Evolutionary conservation across 2,888 invertebrate species (phyloP).

Genomic region (Bombylius discolor): DNA sequence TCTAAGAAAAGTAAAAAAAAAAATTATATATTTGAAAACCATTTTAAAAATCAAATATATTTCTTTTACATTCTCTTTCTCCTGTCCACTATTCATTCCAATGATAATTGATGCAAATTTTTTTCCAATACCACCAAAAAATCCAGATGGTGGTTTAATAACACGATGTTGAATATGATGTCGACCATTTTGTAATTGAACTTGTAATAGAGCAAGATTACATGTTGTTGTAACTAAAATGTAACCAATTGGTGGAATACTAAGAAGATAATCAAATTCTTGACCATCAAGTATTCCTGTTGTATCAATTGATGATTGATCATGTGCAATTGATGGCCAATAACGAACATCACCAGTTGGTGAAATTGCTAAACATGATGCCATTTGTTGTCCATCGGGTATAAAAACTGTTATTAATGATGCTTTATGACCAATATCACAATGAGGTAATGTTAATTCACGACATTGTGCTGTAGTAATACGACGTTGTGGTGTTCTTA

Average conservation of each 20-base stretch:
- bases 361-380: slow-evolving; percentile 82
- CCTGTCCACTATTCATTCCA: slow-evolving; percentile 30
- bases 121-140: slow-evolving; percentile 79
- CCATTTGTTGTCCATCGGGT: slow-evolving; percentile 46
- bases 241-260: slow-evolving; percentile 58
- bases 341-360: slow-evolving; percentile 85
- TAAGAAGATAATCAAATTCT: slow-evolving; percentile 65
- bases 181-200: slow-evolving; percentile 49
- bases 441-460: slow-evolving; percentile 78
- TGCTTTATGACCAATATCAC: slow-evolving; percentile 82
- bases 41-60: background rate
- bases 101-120: slow-evolving; percentile 36
- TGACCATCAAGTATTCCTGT: slow-evolving; percentile 78
- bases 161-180: slow-evolving; percentile 53
- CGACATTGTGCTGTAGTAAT: slow-evolving; percentile 51
- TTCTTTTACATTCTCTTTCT: slow-evolving; percentile 31
- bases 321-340: slow-evolving; percentile 83
- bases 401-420: slow-evolving; percentile 65
- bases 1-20: slow-evolving; percentile 14
- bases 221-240: slow-evolving; percentile 86
- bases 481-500: slow-evolving; percentile 38
- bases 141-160: slow-evolving; percentile 61
- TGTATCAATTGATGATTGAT: slow-evolving; percentile 71
- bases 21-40: background rate
- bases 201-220: slow-evolving; percentile 61